Base-by-base conservation (phyloP, 2,797 vertebrate species). In the Alosa sapidissima region DNA sequence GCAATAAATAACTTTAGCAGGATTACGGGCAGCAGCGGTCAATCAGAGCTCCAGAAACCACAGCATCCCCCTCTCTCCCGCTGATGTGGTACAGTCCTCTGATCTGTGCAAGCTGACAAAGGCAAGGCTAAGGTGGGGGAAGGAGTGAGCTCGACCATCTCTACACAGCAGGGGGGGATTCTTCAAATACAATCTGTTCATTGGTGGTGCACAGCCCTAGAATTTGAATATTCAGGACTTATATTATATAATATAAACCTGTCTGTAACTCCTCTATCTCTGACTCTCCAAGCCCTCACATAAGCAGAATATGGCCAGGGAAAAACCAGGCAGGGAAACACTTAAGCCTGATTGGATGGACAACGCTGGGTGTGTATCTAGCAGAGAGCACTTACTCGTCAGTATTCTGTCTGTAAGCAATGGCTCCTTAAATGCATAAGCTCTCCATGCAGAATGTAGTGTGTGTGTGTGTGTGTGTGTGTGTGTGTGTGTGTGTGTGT, bases 191-290 rank as follows among this genome's bases (percentile, higher is more conserved):
- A 28, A 28, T 28, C 28, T 28, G 28, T 28, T 21, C 16, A 16
- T 3, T 65, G 41, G 41, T 41, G 41, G 41, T 41, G 41, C 13
- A 19, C 60, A 28, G 24, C 1, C 33, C 11, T 6, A 41, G 33
- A 2, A 11, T 0, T 10, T 16, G 14, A 75, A 75, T 75, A 19
- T 41, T 75, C 5, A 75, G 68, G 33, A 4, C 36, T 75, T 75
- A 72, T 68, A 28, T 68, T 68, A 75, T 75, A 36, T 75, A 75
- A 75, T 41, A 78, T 5, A 11, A 47, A 78, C 36, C 72, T 21
- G 16, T 78, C 41, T 19, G 54, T 5, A 55, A 19, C 54, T 14
- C 52, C 52, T 16, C 36, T 41, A 75, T 5, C 14, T 21, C 55
- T 21, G 19, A 1, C 21, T 13, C 21, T 60, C 58, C 8, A 58